phyloP scores from a whole-genome alignment of 2,113 vertebrate genomes.

The Pollachius pollachius region DNA sequence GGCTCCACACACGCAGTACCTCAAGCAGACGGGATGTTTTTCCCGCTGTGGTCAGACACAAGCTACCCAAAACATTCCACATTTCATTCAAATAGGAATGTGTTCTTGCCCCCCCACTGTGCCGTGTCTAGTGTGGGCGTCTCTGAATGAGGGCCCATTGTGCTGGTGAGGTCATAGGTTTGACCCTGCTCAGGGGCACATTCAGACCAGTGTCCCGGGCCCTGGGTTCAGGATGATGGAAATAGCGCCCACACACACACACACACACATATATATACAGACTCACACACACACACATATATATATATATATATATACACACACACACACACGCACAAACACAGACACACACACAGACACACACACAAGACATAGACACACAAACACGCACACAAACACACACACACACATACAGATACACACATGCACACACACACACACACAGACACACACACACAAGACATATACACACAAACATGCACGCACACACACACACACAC shows the following conservation, averaged over 20 bases:
- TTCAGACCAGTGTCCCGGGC: constrained; percentile 31
- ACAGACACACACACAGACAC: too few species aligned
- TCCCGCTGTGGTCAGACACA: background rate
- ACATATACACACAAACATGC: too few species aligned
- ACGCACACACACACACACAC: too few species aligned
- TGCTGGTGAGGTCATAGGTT: constrained; percentile 37
- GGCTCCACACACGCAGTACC: background rate
- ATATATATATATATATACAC: too few species aligned
- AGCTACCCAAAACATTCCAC: constrained; percentile 22
- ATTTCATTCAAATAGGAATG: constrained; percentile 11
- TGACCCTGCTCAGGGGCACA: constrained; percentile 33
- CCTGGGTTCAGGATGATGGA: background rate
- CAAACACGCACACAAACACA: too few species aligned
- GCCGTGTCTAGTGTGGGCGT: constrained; percentile 8
- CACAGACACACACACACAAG: too few species aligned
- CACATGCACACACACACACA: too few species aligned
- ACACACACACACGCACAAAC: too few species aligned
- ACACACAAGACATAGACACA: too few species aligned
- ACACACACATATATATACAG: too few species aligned
- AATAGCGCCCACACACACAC: constrained; percentile 15
- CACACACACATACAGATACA: too few species aligned
- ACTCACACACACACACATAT: too few species aligned
- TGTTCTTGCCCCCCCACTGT: constrained; percentile 21
- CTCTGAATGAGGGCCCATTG: constrained; percentile 42
- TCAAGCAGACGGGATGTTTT: background rate